These are phyloP conservation scores for Lasaia peninsularis DNA, from an alignment of 1,140 invertebrate genomes.

Conservation along the genomic window DNA sequence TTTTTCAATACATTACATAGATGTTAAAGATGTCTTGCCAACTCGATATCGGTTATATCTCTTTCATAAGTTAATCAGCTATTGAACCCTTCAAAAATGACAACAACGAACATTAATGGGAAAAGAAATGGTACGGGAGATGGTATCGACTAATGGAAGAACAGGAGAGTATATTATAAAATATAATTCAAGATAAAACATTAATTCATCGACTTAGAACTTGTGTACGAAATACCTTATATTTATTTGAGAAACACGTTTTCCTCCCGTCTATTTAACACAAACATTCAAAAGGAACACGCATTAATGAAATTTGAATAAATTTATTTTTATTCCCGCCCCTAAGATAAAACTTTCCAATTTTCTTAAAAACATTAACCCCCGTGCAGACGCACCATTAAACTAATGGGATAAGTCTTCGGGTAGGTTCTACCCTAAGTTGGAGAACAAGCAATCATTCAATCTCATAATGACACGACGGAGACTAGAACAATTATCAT, in stretches of 20 bases:
- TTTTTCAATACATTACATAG: no score
- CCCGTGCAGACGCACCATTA: conserved; percentile 50
- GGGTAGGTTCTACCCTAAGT: conserved; percentile 53
- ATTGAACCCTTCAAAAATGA: no score
- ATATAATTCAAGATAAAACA: no score
- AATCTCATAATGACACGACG: conserved; percentile 70
- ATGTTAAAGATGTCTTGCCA: no score
- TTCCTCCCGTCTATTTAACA: not conserved
- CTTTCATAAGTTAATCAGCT: no score
- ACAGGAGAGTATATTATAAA: no score
- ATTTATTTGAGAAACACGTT: not conserved
- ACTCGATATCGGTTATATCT: no score
- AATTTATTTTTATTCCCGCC: conserved; percentile 6
- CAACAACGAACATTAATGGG: no score
- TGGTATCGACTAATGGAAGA: no score
- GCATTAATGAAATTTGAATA: conserved; percentile 12
- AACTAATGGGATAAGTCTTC: conserved; percentile 68
- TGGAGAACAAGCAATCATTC: conserved; percentile 60
- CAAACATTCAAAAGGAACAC: not conserved
- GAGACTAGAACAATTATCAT: conserved; percentile 43
- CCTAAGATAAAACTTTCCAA: conserved; percentile 14
- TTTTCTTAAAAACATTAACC: conserved; percentile 19
- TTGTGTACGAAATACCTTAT: not conserved
- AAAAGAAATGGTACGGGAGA: no score
- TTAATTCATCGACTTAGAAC: not conserved